Conservation (phyloP, 1,140 invertebrate genomes). For the Paralvinella palmiformis region DNA sequence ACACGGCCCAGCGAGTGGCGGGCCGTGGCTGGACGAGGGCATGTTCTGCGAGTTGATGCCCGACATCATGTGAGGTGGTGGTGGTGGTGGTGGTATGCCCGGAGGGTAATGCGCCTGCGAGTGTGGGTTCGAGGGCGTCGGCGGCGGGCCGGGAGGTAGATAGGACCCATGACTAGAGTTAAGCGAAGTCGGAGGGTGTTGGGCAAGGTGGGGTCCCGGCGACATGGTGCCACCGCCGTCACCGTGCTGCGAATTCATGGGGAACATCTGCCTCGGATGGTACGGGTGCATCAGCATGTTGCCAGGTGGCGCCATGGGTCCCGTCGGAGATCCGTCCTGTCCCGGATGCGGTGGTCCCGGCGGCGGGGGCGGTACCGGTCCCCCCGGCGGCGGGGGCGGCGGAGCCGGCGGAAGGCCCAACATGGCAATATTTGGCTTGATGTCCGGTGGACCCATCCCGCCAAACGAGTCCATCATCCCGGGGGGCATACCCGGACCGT, state of each 20-base stretch:
- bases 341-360: neutral
- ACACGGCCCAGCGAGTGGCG: conserved; percentile 6
- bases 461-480: neutral
- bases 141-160: conserved; percentile 4
- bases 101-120: no score
- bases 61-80: conserved; percentile 5
- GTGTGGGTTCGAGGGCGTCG: conserved; percentile 10
- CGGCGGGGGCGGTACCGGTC: neutral
- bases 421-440: conserved; percentile 4
- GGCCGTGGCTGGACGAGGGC: neutral
- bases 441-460: neutral
- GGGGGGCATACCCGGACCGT: neutral
- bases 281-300: neutral
- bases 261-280: no score
- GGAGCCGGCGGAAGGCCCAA: neutral
- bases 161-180: no score
- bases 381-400: neutral
- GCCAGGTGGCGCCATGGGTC: neutral
- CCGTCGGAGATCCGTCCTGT: neutral
- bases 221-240: conserved; percentile 17
- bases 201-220: conserved; percentile 16
- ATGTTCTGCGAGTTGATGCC: conserved; percentile 1
- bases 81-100: conserved; percentile 18
- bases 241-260: no score
- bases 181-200: no score